Base-by-base conservation (phyloP, 2,797 vertebrate species). In the Otus scops region DNA sequence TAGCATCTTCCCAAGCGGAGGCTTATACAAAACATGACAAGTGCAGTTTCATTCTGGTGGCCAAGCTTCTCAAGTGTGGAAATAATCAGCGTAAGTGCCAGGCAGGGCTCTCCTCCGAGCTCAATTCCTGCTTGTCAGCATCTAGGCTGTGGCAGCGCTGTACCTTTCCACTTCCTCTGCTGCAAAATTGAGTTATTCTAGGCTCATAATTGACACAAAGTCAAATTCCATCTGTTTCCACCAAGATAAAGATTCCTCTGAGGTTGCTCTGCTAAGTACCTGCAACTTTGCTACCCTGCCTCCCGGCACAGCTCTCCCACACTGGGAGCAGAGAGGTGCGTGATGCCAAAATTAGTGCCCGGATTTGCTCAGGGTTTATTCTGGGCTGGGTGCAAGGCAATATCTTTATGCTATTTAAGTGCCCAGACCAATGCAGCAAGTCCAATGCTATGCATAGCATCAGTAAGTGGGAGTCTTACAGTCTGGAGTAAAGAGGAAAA, bases 181-280 rank as follows among this genome's bases (percentile, higher is more conserved):
- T 1, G 4, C 9, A 69, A 84, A 91, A 67, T 3, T 2, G 54
- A 95, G 83, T 90, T 92, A 87, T 89, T 96, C 80, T 32, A 79
- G 54, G 84, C 80, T 71, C 74, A 36, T 28, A 56, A 69, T 8
- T 78, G 67, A 84, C 90, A 84, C 45, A 32, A 60, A 95, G 80
- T 88, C 92, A 85, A 93, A 59, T 26, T 73, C 93, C 92, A 88
- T 91, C 96, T 92, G 92, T 48, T 95, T 56, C 83, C 90, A 82
- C 57, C 11, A 18, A 17, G 41, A 85, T 30, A 39, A 82, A 95
- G 69, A 61, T 26, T 63, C 50, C 59, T 81, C 77, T 19, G 80
- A 86, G 80, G 61, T 34, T 0, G 3, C 69, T 48, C 21, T 38
- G 68, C 51, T 51, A 34, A 71, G 73, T 47, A 68, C 77, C 86